Base-by-base conservation (phyloP, 53 echinoderm and acorn worm genomes). In the Holothuria scabra region DNA sequence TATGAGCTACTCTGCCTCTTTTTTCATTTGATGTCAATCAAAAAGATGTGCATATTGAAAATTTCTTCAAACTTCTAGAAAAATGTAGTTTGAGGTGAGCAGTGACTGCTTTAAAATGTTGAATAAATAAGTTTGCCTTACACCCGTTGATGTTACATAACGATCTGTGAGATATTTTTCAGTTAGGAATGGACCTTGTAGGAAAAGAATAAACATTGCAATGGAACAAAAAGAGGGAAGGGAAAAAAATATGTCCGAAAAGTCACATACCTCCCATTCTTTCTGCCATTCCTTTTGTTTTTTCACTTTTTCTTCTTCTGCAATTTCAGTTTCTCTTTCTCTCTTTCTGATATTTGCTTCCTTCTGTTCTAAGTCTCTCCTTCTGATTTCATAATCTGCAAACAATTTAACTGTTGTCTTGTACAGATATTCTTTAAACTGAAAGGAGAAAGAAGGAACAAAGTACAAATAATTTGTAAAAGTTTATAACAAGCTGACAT, bases 211-310 rank as follows among this genome's bases (percentile, higher is more conserved):
- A 68, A 31, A 8, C 6, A 30, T 7, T 68, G 25, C n/a, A 16
- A 52, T 52, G 52, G 52, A 52, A 18, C 52, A 52, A 52, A 52
- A 52, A 0, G 14, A 6, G 0, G 14, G 52, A 52, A 8, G 7
- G 14, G 35, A 37, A 34, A 70, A 30, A 37, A 34, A 1, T 7
- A 0, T 35, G 5, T 67, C 44, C 14, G 0, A 20, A 82, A 52
- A 18, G 52, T 52, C 52, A 16, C 89, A 38, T 85, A 99, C 99
- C 95, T 99, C 99, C 99, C 99, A 99, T 37, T 99, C 94, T 57
- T 99, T 94, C 76, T 94, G 88, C 94, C 95, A 99, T 71, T 99
- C 94, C 68, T 94, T 99, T 65, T 91, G 85, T 30, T 94, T 94
- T 89, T 99, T 95, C 33, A 70, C 85, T 49, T 99, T 99, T 68